Evolutionary conservation across 2,888 invertebrate species (phyloP).

Genomic region (Caradrina clavipalpis): DNA sequence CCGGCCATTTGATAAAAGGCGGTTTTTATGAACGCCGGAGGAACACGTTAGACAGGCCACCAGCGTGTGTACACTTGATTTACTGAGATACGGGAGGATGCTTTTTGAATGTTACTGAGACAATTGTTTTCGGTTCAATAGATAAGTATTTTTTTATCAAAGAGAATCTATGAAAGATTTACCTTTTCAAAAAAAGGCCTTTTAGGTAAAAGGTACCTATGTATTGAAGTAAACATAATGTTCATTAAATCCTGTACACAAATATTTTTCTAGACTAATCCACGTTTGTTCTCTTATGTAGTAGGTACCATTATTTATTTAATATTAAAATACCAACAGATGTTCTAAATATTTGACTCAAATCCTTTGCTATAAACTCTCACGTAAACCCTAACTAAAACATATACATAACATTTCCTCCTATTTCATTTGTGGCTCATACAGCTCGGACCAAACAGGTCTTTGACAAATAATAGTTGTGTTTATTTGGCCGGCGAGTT

Average conservation of each 20-base stretch:
- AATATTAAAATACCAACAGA: background rate
- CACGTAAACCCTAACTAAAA: conserved; percentile 1
- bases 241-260: too few species aligned
- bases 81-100: conserved; percentile 29
- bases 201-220: too few species aligned
- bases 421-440: conserved; percentile 33
- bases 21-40: conserved; percentile 75
- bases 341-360: background rate
- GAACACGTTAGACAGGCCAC: conserved; percentile 59
- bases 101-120: conserved; percentile 18
- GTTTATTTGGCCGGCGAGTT: conserved; percentile 76
- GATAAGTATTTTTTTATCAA: conserved; percentile 2
- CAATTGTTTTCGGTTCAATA: background rate
- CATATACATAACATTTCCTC: conserved; percentile 27
- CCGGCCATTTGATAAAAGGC: conserved; percentile 75
- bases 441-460: conserved; percentile 40
- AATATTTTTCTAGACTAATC: too few species aligned
- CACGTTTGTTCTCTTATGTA: too few species aligned
- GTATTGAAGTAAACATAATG: too few species aligned
- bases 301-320: too few species aligned
- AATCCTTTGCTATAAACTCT: background rate
- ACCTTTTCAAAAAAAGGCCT: background rate
- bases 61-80: conserved; percentile 46
- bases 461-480: conserved; percentile 72
- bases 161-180: too few species aligned